Conservation (phyloP, 2,113 vertebrate genomes). For the Pedetes capensis region DNA sequence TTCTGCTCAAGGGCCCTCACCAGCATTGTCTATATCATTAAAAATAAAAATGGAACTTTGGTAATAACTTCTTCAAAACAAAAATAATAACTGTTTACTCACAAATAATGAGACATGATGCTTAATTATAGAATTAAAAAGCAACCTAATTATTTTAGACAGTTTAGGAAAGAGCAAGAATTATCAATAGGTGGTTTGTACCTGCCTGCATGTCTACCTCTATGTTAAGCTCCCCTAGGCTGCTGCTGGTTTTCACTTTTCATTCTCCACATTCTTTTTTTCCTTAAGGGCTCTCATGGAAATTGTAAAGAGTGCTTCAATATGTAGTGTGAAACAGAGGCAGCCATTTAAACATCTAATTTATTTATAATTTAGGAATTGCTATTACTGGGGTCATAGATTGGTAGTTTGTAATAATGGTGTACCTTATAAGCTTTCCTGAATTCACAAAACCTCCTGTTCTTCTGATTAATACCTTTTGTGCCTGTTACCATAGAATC, state of each 20-base stretch:
- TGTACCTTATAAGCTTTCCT: constrained; percentile 16
- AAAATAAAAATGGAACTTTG: not conserved
- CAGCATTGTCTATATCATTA: not conserved
- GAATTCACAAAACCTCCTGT: not conserved
- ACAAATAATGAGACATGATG: not conserved
- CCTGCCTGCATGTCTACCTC: not conserved
- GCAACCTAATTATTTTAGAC: not conserved
- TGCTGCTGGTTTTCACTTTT: not conserved
- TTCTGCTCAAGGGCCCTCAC: not conserved
- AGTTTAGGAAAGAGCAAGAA: not conserved
- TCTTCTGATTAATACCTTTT: constrained; percentile 45
- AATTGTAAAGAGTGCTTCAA: not conserved
- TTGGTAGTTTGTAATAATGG: constrained; percentile 16
- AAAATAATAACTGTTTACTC: not conserved
- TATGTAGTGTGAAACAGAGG: not conserved
- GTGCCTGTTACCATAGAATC: constrained; percentile 20
- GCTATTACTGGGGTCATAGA: not conserved
- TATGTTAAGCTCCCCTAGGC: not conserved
- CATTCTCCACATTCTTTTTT: not conserved
- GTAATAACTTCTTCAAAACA: constrained; percentile 7
- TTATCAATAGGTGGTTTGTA: not conserved
- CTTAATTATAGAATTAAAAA: not conserved
- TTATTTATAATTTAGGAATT: constrained; percentile 48
- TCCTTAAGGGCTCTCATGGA: not conserved
- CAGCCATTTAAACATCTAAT: not conserved